A percentile compares a stretch with the other conserved stretches of the same genome.
Conservation (phyloP, 2,113 vertebrate genomes). For the Psilopsiagon aymara region DNA sequence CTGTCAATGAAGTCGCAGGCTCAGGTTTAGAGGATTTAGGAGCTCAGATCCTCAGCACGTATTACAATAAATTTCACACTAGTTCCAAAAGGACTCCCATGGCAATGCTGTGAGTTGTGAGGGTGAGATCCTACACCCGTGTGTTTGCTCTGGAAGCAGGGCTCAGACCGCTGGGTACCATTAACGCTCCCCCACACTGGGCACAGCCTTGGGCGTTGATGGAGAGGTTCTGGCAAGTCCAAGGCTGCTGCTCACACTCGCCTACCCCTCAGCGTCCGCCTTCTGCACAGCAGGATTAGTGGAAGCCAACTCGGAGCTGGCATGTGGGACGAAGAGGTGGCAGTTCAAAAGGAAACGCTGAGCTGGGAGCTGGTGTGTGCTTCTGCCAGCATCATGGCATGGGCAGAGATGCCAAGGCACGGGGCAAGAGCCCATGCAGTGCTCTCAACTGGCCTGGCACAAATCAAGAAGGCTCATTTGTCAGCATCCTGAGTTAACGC, state of each 20-base stretch:
- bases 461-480: background rate
- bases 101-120: background rate
- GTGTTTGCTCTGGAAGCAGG: background rate
- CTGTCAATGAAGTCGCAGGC: constrained; percentile 30
- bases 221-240: background rate
- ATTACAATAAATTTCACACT: constrained; percentile 61
- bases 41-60: background rate
- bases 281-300: background rate
- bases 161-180: background rate
- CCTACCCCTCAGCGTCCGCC: background rate
- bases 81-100: constrained; percentile 16
- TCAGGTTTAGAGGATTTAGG: constrained; percentile 55
- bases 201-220: accelerated
- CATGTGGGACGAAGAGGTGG: accelerated
- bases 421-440: accelerated
- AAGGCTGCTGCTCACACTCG: background rate
- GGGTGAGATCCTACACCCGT: background rate
- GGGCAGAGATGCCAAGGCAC: background rate
- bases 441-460: background rate
- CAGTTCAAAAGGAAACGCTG: background rate
- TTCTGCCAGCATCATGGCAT: background rate
- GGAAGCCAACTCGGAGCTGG: background rate
- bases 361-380: accelerated
- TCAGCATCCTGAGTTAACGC: constrained; percentile 17
- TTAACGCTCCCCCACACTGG: background rate